Evolutionary conservation across 2,888 invertebrate genomes (phyloP).

Genomic region (Blomia tropicalis): DNA sequence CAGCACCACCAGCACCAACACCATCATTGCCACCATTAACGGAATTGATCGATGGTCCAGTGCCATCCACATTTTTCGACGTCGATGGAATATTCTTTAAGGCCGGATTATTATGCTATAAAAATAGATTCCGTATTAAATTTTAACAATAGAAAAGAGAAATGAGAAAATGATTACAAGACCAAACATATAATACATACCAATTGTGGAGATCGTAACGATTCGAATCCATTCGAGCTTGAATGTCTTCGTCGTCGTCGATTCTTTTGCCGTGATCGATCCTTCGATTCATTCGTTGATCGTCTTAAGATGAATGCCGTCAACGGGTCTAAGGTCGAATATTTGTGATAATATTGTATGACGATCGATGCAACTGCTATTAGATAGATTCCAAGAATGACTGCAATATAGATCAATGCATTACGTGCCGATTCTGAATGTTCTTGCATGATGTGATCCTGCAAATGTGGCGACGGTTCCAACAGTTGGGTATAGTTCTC

Average conservation of each 20-base stretch:
- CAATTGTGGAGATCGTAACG: neutral
- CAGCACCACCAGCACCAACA: too few relatives aligned
- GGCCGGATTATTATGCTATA: too few relatives aligned
- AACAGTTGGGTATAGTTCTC: neutral
- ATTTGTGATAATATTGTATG: constrained; percentile 1
- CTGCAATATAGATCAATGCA: neutral
- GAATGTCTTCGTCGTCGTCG: neutral
- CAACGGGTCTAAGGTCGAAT: neutral
- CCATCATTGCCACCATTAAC: too few relatives aligned
- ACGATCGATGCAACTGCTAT: neutral
- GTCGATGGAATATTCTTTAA: too few relatives aligned
- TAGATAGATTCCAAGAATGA: neutral
- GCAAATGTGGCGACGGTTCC: neutral
- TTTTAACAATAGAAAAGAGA: neutral
- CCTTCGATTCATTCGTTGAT: neutral
- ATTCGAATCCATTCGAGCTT: neutral
- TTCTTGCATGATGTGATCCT: constrained; percentile 3
- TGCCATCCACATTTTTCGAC: neutral
- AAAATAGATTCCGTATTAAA: too few relatives aligned
- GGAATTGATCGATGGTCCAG: too few relatives aligned
- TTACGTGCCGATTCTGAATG: constrained; percentile 2
- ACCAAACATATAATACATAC: neutral
- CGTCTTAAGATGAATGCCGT: constrained; percentile 5
- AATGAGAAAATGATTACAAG: neutral
- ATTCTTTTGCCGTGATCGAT: neutral